phyloP scores from a whole-genome alignment of 2,113 vertebrate genomes.

The Parotia lawesii region DNA sequence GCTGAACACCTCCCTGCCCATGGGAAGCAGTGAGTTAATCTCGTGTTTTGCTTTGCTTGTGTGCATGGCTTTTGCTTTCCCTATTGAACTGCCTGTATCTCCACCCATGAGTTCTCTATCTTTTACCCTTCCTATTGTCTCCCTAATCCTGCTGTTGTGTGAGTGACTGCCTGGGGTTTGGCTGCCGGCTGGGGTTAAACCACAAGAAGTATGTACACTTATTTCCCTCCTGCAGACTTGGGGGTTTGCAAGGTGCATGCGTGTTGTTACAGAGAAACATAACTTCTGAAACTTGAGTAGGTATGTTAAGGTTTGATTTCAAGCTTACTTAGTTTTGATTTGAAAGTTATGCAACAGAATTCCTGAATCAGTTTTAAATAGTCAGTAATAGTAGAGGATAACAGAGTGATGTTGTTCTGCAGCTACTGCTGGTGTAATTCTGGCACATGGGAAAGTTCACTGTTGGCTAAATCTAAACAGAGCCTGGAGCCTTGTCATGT shows the following conservation, averaged over 20 bases:
- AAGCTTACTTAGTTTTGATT: neutral
- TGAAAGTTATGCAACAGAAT: neutral
- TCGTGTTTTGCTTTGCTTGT: neutral
- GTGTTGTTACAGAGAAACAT: neutral
- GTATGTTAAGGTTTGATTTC: neutral
- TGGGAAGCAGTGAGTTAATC: neutral
- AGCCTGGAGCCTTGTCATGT: neutral
- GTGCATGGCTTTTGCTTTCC: neutral
- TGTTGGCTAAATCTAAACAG: neutral
- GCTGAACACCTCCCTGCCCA: neutral
- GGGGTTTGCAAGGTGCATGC: neutral
- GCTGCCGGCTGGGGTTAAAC: neutral
- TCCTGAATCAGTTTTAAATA: neutral
- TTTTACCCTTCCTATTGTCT: neutral
- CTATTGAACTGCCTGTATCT: neutral
- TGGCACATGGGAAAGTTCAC: neutral
- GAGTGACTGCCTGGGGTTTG: neutral
- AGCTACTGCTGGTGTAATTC: neutral
- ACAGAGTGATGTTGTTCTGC: neutral
- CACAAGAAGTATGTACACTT: neutral
- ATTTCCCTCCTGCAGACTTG: neutral
- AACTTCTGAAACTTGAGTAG: neutral
- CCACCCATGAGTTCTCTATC: neutral
- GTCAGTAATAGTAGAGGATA: neutral
- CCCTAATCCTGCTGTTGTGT: neutral